phyloP scores from a whole-genome alignment of 1,140 invertebrate species.

The Aphaenogaster ashmeadi region DNA sequence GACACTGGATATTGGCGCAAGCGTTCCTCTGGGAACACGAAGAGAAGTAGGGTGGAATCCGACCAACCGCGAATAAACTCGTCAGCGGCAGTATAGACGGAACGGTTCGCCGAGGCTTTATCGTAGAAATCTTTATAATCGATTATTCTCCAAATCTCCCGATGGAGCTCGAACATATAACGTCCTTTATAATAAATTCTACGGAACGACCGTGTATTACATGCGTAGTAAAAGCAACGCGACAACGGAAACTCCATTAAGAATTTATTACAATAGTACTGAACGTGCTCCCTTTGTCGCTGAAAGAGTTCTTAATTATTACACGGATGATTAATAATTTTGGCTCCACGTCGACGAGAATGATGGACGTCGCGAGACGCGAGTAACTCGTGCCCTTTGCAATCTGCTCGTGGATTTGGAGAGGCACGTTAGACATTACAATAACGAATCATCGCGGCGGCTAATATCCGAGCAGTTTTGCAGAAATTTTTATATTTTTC shows the following conservation, averaged over 20 bases:
- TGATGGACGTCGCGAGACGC: not conserved
- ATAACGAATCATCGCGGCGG: not conserved
- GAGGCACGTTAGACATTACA: not conserved
- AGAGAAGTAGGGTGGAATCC: conserved; percentile 56
- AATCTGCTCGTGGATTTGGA: not conserved
- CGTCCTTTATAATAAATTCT: conserved; percentile 8
- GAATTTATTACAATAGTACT: conserved; percentile 1
- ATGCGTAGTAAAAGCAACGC: not conserved
- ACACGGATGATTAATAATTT: conserved; percentile 33
- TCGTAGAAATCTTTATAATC: conserved; percentile 41
- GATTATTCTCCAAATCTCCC: conserved; percentile 54
- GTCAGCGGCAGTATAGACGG: conserved; percentile 30
- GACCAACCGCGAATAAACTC: conserved; percentile 68
- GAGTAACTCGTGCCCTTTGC: not conserved
- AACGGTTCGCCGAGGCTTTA: conserved; percentile 24
- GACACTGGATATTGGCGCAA: conserved; percentile 62
- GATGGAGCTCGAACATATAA: not conserved
- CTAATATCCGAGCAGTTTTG: not conserved
- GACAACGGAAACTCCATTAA: not conserved
- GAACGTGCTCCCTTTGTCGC: not conserved
- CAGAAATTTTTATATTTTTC: not conserved
- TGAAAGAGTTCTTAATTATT: conserved; percentile 47
- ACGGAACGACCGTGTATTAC: not conserved
- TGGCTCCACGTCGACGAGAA: not conserved
- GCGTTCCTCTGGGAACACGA: conserved; percentile 55